phyloP scores from a whole-genome alignment of 1,140 invertebrate genomes.

The Hyles vespertilio region DNA sequence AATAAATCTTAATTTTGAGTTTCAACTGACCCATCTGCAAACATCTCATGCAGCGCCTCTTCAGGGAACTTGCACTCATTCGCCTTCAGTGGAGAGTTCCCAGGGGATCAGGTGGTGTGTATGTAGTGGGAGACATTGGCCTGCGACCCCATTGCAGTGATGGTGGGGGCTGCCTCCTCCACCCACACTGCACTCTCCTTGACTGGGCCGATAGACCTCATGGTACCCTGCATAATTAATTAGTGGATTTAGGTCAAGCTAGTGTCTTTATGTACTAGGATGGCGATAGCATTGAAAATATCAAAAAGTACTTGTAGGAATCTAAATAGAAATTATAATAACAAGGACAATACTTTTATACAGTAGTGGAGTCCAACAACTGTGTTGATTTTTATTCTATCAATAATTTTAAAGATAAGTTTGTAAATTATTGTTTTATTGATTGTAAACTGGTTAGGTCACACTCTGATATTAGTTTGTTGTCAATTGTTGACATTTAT shows the following conservation, averaged over 20 bases:
- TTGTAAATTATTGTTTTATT: no score
- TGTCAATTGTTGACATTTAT: conserved; percentile 17
- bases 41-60: conserved; percentile 92
- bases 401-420: no score
- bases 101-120: conserved; percentile 94
- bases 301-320: no score
- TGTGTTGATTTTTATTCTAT: no score
- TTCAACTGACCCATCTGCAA: conserved; percentile 82
- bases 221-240: conserved; percentile 79
- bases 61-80: conserved; percentile 93
- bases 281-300: no score
- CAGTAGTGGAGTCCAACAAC: no score
- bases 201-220: conserved; percentile 92
- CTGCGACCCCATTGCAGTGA: conserved; percentile 87
- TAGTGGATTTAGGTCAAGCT: conserved; percentile 8
- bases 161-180: conserved; percentile 89
- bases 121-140: conserved; percentile 87
- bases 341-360: no score
- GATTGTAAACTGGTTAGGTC: no score
- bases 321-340: no score
- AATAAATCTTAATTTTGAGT: conserved; percentile 21
- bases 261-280: no score
- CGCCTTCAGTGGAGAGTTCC: conserved; percentile 95
- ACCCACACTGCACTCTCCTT: conserved; percentile 99
- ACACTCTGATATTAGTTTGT: no score